Base-by-base conservation (phyloP, 2,888 invertebrate species). In the Caenorhabditis angaria region DNA sequence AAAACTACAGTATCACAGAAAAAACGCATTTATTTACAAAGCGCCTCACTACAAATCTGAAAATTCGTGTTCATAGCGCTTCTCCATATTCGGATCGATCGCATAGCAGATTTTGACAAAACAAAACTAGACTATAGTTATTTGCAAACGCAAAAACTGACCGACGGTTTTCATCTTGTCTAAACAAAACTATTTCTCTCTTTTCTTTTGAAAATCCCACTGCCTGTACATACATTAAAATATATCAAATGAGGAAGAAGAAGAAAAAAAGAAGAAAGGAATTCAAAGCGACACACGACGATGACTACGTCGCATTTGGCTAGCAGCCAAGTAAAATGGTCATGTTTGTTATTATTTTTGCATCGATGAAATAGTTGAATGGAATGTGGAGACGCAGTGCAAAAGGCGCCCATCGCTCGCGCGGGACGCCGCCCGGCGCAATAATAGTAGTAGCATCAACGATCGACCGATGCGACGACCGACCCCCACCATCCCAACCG, bases 211-310 rank as follows among this genome's bases (percentile, higher is more conserved):
- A 41, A 41, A 41, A 41, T 41, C 41, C 18, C 41, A n/a, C n/a
- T n/a, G n/a, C 41, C 41, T 41, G 41, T 41, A 41, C 41, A 41
- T 18, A 41, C 6, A 41, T 14, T 5, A 41, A 41, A 18, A 41
- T 41, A 14, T 41, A 41, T 41, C 6, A 41, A 41, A 41, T 12
- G 41, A 41, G 41, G 41, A 41, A 41, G 41, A 5, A 41, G 32
- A 41, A 41, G 41, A 41, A n/a, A n/a, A n/a, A n/a, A n/a, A 41
- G 41, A 41, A 41, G 41, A 41, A 41, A 41, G 41, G 41, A 41
- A 41, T 41, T 12, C 41, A 18, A 41, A 12, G 32, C 32, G 41
- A 41, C 41, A 41, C 41, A 18, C 41, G 18, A 41, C 41, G 14
- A 41, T 18, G 5, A 10, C 32, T 5, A 8, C 32, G 32, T 41